These are phyloP conservation scores for Glareola pratincola DNA, from an alignment of 2,113 vertebrate species.

Conservation along the genomic window DNA sequence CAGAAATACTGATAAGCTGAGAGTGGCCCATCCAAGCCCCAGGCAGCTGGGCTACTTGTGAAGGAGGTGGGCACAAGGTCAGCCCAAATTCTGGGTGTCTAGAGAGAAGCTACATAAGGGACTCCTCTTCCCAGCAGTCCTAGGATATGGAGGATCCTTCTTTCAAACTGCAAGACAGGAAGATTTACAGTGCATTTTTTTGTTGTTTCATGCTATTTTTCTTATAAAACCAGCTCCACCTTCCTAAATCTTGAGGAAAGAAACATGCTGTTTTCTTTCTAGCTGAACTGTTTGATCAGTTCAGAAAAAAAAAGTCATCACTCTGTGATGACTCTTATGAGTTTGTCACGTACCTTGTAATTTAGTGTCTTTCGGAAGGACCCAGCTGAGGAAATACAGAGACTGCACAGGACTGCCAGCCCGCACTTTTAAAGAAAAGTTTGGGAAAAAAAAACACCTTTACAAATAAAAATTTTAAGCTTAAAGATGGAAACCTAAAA, in stretches of 20 bases:
- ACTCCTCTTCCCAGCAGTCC: background rate
- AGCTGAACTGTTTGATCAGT: background rate
- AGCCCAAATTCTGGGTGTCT: background rate
- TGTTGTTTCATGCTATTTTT: background rate
- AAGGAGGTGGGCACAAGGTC: background rate
- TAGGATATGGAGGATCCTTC: background rate
- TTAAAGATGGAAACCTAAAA: background rate
- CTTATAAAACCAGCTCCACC: background rate
- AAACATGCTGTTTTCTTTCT: background rate
- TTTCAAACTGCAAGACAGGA: background rate
- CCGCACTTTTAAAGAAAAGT: background rate
- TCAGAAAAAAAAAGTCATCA: background rate
- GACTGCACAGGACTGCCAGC: background rate
- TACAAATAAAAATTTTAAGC: background rate
- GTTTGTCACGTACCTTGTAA: background rate
- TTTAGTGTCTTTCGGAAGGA: background rate
- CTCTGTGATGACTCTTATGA: background rate
- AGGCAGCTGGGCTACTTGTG: background rate
- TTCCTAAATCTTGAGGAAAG: background rate
- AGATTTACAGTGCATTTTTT: background rate
- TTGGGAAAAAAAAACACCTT: accelerated
- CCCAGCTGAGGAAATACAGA: background rate
- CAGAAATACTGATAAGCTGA: background rate
- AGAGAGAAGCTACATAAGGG: background rate
- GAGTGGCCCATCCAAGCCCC: background rate